Percentiles rank a stretch among this genome's conserved stretches.
Evolutionary conservation across 2,888 invertebrate genomes (phyloP).

Genomic region (Hecatera dysodea): DNA sequence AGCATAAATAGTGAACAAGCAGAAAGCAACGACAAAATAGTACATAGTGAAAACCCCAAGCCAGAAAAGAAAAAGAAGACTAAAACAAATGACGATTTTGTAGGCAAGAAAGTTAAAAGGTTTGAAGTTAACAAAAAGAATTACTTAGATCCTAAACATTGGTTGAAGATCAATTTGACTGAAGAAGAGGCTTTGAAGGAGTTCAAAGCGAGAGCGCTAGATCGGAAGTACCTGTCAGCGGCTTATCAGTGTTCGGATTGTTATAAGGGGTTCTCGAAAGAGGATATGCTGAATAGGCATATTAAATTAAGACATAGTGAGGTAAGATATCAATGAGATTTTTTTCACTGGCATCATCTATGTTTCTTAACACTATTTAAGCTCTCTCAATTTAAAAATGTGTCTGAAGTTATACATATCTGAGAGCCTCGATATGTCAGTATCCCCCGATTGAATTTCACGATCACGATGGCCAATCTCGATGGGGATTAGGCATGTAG

Average conservation of each 20-base stretch:
- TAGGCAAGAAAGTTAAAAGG: conserved; percentile 15
- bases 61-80: conserved; percentile 4
- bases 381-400: too few species aligned
- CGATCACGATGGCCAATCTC: too few species aligned
- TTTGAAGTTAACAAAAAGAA: conserved; percentile 23
- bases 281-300: conserved; percentile 80
- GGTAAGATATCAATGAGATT: conserved; percentile 66
- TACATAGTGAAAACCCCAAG: conserved; percentile 12
- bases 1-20: not conserved
- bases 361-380: too few species aligned
- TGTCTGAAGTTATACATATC: too few species aligned
- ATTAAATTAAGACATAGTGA: conserved; percentile 77
- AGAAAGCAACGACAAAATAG: conserved; percentile 6
- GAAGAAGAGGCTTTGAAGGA: conserved; percentile 82
- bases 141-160: conserved; percentile 72
- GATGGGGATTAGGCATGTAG: too few species aligned
- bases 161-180: conserved; percentile 77
- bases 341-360: not conserved
- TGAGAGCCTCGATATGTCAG: too few species aligned
- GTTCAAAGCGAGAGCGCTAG: conserved; percentile 74
- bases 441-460: too few species aligned
- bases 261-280: conserved; percentile 80
- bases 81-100: not conserved
- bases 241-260: conserved; percentile 79
- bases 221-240: conserved; percentile 77